Evolutionary conservation across 2,113 vertebrate genomes (phyloP).

Genomic region (Aix galericulata): DNA sequence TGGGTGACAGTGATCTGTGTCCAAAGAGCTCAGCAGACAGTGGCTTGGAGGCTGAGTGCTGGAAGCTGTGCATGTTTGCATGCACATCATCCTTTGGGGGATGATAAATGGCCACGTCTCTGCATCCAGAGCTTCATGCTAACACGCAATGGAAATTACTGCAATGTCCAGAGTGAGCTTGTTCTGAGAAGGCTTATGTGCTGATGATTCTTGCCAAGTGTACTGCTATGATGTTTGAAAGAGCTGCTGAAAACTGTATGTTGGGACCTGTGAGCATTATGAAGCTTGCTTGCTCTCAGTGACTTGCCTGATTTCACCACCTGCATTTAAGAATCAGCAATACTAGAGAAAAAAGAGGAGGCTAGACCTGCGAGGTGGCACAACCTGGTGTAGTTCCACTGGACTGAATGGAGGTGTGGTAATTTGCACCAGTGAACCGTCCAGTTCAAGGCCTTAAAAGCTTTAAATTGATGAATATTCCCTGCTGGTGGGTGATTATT

Average conservation of each 20-base stretch:
- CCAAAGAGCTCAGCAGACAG: not conserved
- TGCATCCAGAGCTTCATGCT: not conserved
- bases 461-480: conserved; percentile 15
- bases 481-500: conserved; percentile 23
- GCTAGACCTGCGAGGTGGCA: not conserved
- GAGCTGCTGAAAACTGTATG: not conserved
- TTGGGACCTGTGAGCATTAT: not conserved
- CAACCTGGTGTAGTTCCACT: not conserved
- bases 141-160: not conserved
- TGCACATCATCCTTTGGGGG: not conserved
- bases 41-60: not conserved
- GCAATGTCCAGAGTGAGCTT: not conserved
- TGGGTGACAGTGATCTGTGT: not conserved
- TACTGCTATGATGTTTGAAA: not conserved
- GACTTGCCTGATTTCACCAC: not conserved
- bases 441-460: conserved; percentile 4
- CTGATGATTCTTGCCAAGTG: not conserved
- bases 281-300: not conserved
- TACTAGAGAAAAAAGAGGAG: not conserved
- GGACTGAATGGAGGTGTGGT: not conserved
- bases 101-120: not conserved
- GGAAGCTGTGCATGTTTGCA: not conserved
- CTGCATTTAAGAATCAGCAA: not conserved
- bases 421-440: not conserved
- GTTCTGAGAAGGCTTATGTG: not conserved